These are phyloP conservation scores for Drosophila ambigua DNA, from an alignment of 1,140 invertebrate species.

Conservation along the genomic window DNA sequence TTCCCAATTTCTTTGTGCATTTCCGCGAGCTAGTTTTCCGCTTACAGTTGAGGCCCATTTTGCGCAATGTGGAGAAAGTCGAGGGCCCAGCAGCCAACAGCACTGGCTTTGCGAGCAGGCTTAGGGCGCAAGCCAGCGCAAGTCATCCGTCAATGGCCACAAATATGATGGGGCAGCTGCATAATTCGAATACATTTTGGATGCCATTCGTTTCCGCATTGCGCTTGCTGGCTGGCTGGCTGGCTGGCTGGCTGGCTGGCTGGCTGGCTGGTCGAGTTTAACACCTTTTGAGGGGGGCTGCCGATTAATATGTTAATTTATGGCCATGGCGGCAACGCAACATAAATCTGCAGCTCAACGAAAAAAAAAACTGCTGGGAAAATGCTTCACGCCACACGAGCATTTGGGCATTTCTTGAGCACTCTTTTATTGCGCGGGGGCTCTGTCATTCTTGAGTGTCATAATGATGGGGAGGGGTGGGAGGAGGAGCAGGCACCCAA, in stretches of 20 bases:
- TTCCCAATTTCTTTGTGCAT: too few relatives aligned
- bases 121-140: too few relatives aligned
- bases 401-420: constrained; percentile 1
- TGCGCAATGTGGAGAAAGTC: constrained; percentile 61
- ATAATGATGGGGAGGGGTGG: constrained; percentile 31
- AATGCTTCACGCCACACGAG: constrained; percentile 23
- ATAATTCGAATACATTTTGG: constrained; percentile 17
- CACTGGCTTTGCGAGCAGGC: constrained; percentile 33
- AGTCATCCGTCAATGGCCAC: constrained; percentile 2
- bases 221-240: not conserved
- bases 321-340: constrained; percentile 41
- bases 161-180: constrained; percentile 18
- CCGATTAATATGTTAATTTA: constrained; percentile 57
- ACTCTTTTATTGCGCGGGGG: not conserved
- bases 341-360: constrained; percentile 42
- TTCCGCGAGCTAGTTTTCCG: constrained; percentile 1
- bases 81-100: constrained; percentile 31
- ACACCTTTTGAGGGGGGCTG: constrained; percentile 22
- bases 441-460: constrained; percentile 30
- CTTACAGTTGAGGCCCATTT: constrained; percentile 30
- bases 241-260: not conserved
- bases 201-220: constrained; percentile 36
- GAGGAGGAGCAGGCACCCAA: too few relatives aligned
- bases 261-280: constrained; percentile 1
- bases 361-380: constrained; percentile 12